Conservation (phyloP, 2,113 vertebrate species). For the Tylochromis polylepis region DNA sequence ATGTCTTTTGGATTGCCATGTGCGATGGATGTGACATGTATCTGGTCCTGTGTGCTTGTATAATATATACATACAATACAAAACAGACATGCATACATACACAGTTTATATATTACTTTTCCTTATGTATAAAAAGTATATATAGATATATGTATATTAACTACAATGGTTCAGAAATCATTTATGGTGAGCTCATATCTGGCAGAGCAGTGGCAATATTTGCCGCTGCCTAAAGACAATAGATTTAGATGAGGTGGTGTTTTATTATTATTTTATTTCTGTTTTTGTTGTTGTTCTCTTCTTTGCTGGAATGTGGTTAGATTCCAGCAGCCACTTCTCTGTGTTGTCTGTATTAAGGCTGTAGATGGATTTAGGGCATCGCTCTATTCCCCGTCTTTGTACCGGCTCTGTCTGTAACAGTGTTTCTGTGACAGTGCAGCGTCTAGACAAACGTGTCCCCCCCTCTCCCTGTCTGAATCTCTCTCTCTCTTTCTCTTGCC, state of each 20-base stretch:
- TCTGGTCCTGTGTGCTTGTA: constrained; percentile 72
- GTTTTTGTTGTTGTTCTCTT: neutral
- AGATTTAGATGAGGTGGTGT: constrained; percentile 42
- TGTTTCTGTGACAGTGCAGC: constrained; percentile 43
- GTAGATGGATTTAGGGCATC: constrained; percentile 40
- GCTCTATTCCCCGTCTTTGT: constrained; percentile 37
- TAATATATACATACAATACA: constrained; percentile 78
- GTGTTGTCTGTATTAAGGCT: constrained; percentile 36
- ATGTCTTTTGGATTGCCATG: constrained; percentile 50
- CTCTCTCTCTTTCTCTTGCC: neutral
- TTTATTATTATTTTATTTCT: neutral
- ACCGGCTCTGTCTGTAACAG: constrained; percentile 38
- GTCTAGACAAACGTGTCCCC: neutral
- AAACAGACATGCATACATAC: constrained; percentile 77
- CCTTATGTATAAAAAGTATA: constrained; percentile 78
- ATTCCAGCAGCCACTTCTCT: constrained; percentile 44
- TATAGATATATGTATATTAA: constrained; percentile 78
- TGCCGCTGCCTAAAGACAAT: constrained; percentile 57
- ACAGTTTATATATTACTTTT: constrained; percentile 79
- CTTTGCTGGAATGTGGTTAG: constrained; percentile 40
- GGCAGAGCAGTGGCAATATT: constrained; percentile 66
- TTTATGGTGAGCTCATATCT: constrained; percentile 62
- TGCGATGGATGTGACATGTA: constrained; percentile 63
- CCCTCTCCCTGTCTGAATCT: neutral
- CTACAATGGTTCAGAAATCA: constrained; percentile 66